phyloP scores from a whole-genome alignment of 1,140 invertebrate genomes.

The Aphis gossypii region DNA sequence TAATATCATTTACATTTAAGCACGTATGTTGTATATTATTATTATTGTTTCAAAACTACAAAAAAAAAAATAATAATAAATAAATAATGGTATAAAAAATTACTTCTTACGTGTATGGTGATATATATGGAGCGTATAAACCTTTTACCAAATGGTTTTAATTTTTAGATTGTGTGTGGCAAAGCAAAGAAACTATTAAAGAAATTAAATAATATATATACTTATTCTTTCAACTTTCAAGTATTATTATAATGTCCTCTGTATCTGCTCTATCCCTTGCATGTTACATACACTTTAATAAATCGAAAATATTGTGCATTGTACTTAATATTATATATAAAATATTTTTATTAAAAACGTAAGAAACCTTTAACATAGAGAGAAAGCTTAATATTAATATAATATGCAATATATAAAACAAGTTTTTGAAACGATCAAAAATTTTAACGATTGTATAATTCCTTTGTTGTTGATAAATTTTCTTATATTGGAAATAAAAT shows the following conservation, averaged over 20 bases:
- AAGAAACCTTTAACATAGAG: not conserved
- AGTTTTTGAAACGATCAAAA: not conserved
- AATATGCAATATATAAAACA: not conserved
- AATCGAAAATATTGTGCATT: not conserved
- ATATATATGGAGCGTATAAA: slow-evolving; percentile 2
- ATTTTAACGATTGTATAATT: not conserved
- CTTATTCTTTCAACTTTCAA: not conserved
- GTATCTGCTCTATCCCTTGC: not conserved
- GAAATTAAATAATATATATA: not conserved
- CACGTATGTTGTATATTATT: not conserved
- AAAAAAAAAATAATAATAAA: not conserved
- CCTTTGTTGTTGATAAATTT: not conserved
- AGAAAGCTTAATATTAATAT: not conserved
- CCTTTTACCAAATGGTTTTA: not conserved
- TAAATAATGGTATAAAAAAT: not conserved
- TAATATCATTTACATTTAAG: not conserved
- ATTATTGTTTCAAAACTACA: not conserved
- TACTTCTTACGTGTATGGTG: slow-evolving; percentile 1
- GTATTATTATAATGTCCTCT: not conserved
- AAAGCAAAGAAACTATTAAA: not conserved
- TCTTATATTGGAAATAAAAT: not conserved
- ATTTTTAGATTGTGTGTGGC: not conserved
- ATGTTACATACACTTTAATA: slow-evolving; percentile 2
- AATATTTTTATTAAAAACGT: slow-evolving; percentile 16
- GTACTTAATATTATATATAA: not conserved